Percentiles rank a stretch among this genome's conserved stretches.
phyloP scores from a whole-genome alignment of 2,888 invertebrate genomes.

The Drosophila paranaensis region DNA sequence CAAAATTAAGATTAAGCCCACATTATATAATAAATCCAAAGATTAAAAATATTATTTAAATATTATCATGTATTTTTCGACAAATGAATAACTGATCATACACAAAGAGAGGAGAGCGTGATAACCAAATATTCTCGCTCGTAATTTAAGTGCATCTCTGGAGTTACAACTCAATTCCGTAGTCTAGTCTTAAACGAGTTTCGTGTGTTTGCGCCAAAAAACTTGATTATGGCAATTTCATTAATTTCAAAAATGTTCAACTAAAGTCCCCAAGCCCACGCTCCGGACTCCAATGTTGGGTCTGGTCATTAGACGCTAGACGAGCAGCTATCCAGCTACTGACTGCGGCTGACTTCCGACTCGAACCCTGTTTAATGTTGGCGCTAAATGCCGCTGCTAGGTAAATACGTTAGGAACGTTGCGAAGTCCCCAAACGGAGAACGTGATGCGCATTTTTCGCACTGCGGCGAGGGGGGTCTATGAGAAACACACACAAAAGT shows the following conservation, averaged over 20 bases:
- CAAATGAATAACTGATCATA: too few relatives aligned
- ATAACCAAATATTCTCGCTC: background rate
- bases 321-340: slow-evolving; percentile 1
- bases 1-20: background rate
- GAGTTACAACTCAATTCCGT: background rate
- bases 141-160: too few relatives aligned
- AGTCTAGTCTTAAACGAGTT: slow-evolving; percentile 22
- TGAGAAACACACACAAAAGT: slow-evolving; percentile 61
- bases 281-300: background rate
- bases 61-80: too few relatives aligned
- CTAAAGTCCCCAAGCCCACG: background rate
- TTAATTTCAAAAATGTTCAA: slow-evolving; percentile 31
- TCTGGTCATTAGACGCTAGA: slow-evolving; percentile 50
- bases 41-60: too few relatives aligned
- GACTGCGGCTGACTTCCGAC: slow-evolving; percentile 21
- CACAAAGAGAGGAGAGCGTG: too few relatives aligned
- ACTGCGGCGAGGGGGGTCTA: slow-evolving; percentile 41
- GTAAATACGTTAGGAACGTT: slow-evolving; percentile 66
- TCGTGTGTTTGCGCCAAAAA: background rate
- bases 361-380: slow-evolving; percentile 51
- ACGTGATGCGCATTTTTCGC: slow-evolving; percentile 81
- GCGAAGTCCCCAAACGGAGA: slow-evolving; percentile 63
- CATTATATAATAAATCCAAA: too few relatives aligned
- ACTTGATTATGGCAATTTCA: slow-evolving; percentile 42
- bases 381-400: slow-evolving; percentile 70